Evolutionary conservation across 2,797 vertebrate species (phyloP).

Genomic region (Xenentodon cancila): DNA sequence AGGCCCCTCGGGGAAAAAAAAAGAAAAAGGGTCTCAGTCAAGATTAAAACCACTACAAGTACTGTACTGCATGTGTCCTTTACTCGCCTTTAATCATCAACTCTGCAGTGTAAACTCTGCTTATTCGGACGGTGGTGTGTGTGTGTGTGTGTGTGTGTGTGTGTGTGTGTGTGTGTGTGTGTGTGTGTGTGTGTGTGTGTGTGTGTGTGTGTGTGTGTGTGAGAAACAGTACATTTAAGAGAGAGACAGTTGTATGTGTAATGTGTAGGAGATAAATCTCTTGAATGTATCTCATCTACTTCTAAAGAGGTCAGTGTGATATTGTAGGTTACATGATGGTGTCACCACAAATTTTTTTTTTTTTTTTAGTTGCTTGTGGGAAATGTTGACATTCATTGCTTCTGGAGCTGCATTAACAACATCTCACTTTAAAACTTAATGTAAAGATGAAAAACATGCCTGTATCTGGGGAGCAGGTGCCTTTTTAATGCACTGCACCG

Average conservation of each 20-base stretch:
- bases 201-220: constrained; percentile 10
- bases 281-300: constrained; percentile 70
- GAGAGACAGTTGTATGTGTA: constrained; percentile 39
- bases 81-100: constrained; percentile 53
- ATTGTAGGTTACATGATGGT: constrained; percentile 22
- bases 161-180: constrained; percentile 6
- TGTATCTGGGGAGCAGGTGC: constrained; percentile 72
- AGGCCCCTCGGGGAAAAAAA: not conserved
- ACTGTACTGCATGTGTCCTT: constrained; percentile 67
- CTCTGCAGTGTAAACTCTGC: constrained; percentile 52
- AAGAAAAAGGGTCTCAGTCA: constrained; percentile 14
- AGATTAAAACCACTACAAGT: constrained; percentile 50
- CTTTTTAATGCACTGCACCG: constrained; percentile 57
- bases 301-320: constrained; percentile 48
- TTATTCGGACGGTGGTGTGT: constrained; percentile 49
- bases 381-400: constrained; percentile 34
- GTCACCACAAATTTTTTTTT: constrained; percentile 35
- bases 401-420: constrained; percentile 51
- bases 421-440: constrained; percentile 38
- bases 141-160: constrained; percentile 10
- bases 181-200: constrained; percentile 57
- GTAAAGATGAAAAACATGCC: constrained; percentile 59
- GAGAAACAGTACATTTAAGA: constrained; percentile 38
- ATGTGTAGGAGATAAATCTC: constrained; percentile 45
- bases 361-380: constrained; percentile 36